Evolutionary conservation across 2,797 vertebrate species (phyloP).

Genomic region (Australoheros facetus): DNA sequence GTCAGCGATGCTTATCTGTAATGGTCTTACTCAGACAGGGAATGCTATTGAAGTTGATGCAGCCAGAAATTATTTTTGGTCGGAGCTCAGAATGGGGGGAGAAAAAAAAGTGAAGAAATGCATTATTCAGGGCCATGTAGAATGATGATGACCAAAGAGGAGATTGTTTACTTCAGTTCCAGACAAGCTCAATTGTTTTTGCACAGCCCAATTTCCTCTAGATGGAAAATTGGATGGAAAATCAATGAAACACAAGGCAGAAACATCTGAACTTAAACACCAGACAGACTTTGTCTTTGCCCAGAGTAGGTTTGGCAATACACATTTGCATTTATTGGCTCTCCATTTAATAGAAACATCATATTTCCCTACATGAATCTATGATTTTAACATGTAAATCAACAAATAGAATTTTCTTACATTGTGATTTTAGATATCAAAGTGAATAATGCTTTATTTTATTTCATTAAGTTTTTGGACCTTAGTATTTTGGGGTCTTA

Average conservation of each 20-base stretch:
- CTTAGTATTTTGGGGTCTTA: not conserved
- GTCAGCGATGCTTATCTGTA: slow-evolving; percentile 69
- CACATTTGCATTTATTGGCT: not conserved
- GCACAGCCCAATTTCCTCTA: slow-evolving; percentile 50
- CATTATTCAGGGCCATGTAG: slow-evolving; percentile 25
- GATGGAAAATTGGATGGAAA: slow-evolving; percentile 63
- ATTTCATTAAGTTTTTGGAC: not conserved
- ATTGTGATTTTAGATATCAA: accelerated
- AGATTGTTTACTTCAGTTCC: slow-evolving; percentile 48
- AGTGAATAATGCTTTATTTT: not conserved
- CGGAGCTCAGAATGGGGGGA: not conserved
- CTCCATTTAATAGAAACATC: not conserved
- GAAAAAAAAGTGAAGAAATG: slow-evolving; percentile 18
- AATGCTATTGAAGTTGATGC: slow-evolving; percentile 54
- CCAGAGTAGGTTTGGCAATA: not conserved
- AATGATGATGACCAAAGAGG: slow-evolving; percentile 25
- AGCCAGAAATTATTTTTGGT: slow-evolving; percentile 65
- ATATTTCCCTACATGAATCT: not conserved
- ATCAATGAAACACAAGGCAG: slow-evolving; percentile 51
- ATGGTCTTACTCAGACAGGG: slow-evolving; percentile 44
- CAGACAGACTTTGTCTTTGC: not conserved
- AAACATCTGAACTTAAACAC: slow-evolving; percentile 41
- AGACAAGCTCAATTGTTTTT: slow-evolving; percentile 48
- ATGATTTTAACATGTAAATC: not conserved
- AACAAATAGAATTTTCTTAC: not conserved